These are phyloP conservation scores for Laticauda colubrina DNA, from an alignment of 2,113 vertebrate genomes.

Conservation along the genomic window DNA sequence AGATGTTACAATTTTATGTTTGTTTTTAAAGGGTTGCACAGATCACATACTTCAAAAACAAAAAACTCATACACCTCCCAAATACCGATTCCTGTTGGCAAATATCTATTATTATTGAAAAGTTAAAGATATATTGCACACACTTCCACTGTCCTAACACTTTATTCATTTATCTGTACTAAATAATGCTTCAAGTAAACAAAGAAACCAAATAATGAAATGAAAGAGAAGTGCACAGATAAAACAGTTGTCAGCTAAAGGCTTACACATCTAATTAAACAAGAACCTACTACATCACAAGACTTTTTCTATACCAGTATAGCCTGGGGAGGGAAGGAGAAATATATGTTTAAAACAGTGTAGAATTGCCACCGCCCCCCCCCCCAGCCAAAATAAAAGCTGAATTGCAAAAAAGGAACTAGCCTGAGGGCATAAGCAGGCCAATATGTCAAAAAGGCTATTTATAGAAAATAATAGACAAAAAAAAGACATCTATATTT, in stretches of 20 bases:
- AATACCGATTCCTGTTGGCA: background rate
- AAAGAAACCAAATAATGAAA: background rate
- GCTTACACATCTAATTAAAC: background rate
- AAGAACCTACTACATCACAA: background rate
- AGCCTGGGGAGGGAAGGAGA: background rate
- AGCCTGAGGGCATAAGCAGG: background rate
- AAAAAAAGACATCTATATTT: background rate
- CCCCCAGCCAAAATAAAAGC: background rate
- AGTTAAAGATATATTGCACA: background rate
- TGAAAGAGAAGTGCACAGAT: background rate
- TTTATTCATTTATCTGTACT: too few relatives aligned
- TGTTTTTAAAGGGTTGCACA: background rate
- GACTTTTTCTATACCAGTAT: background rate
- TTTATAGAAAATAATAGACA: background rate
- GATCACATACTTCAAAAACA: background rate
- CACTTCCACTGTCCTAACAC: background rate
- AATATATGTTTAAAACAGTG: background rate
- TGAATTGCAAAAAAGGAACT: background rate
- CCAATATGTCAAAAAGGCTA: background rate
- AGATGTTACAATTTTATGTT: background rate
- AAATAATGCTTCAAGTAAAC: background rate
- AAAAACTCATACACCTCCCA: background rate
- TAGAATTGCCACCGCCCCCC: background rate
- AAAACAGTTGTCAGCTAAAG: background rate
- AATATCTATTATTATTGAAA: background rate